These are phyloP conservation scores for Microctenopoma stevenorrisi DNA, from an alignment of 2,797 vertebrate genomes.

Conservation along the genomic window DNA sequence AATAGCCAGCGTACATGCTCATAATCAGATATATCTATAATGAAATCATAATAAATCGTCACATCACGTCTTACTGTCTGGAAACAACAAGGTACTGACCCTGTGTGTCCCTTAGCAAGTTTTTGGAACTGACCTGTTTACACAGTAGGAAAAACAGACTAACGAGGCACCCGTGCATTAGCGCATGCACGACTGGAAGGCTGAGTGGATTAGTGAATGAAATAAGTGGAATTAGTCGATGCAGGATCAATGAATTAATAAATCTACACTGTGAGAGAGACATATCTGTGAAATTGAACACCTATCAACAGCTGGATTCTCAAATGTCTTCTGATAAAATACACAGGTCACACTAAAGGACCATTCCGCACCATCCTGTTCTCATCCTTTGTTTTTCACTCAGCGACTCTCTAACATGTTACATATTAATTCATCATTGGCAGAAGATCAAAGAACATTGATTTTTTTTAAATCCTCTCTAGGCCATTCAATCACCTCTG, in stretches of 20 bases:
- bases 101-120: background rate
- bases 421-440: constrained; percentile 51
- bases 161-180: constrained; percentile 18
- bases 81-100: background rate
- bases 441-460: constrained; percentile 59
- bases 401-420: constrained; percentile 1
- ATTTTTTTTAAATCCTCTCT: constrained; percentile 65
- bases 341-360: background rate
- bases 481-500: constrained; percentile 56
- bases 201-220: constrained; percentile 27
- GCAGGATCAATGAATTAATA: background rate
- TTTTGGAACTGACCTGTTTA: constrained; percentile 10
- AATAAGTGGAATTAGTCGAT: background rate
- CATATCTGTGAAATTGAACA: background rate
- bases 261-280: constrained; percentile 4
- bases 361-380: constrained; percentile 1
- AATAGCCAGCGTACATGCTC: background rate
- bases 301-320: background rate
- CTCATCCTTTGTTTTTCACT: constrained; percentile 20
- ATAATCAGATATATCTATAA: background rate
- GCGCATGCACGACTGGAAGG: constrained; percentile 25
- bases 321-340: constrained; percentile 10
- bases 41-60: background rate
- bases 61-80: background rate
- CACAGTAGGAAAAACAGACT: constrained; percentile 9